Percentiles rank a stretch among this genome's conserved stretches.
These are phyloP conservation scores for Yasuhikotakia modesta DNA, from an alignment of 2,797 vertebrate genomes.

Conservation along the genomic window DNA sequence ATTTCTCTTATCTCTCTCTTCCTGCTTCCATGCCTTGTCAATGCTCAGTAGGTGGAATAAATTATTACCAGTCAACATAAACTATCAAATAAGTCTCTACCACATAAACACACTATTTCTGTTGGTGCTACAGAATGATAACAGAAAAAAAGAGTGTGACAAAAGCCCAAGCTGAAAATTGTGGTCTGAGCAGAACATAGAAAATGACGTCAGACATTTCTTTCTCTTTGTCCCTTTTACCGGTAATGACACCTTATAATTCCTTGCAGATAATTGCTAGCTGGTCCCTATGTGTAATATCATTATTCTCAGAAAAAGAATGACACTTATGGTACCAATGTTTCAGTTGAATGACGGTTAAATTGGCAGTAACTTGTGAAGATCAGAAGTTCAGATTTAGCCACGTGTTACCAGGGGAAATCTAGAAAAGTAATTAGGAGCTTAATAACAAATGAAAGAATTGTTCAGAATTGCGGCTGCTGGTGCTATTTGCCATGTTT, in stretches of 20 bases:
- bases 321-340: constrained; percentile 45
- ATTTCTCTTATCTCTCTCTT: constrained; percentile 50
- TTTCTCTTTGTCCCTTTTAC: constrained; percentile 11
- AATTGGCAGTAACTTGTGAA: constrained; percentile 55
- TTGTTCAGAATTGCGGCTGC: constrained; percentile 20
- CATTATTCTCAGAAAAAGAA: constrained; percentile 45
- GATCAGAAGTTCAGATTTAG: constrained; percentile 52
- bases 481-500: constrained; percentile 32
- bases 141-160: constrained; percentile 9
- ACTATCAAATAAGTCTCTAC: constrained; percentile 47
- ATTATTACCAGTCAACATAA: constrained; percentile 44
- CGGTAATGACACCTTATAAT: constrained; percentile 52
- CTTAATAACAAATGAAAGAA: constrained; percentile 52
- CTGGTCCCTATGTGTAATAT: constrained; percentile 41
- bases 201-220: not conserved
- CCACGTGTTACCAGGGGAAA: constrained; percentile 47
- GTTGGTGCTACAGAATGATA: constrained; percentile 10
- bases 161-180: too few species aligned
- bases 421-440: constrained; percentile 58
- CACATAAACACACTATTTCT: constrained; percentile 24
- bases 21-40: constrained; percentile 47
- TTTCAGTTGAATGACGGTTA: constrained; percentile 52
- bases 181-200: not conserved
- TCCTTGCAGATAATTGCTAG: constrained; percentile 56
- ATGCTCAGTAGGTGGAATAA: constrained; percentile 53